Percentiles rank a stretch among this genome's conserved stretches.
These are phyloP conservation scores for Varanus komodoensis DNA, from an alignment of 2,113 vertebrate genomes.

Conservation along the genomic window DNA sequence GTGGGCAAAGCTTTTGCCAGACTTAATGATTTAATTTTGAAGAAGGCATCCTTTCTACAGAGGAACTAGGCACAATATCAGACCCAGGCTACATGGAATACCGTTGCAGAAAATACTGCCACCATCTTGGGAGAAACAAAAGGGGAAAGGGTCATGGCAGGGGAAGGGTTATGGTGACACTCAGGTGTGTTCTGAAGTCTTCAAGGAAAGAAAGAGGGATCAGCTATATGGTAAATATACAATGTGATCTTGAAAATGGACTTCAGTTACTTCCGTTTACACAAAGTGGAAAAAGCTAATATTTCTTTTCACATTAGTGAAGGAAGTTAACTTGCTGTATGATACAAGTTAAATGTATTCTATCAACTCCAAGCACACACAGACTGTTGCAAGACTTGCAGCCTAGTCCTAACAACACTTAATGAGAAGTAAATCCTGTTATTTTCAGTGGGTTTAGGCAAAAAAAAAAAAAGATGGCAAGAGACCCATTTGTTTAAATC, in stretches of 20 bases:
- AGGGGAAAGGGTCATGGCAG: conserved; percentile 77
- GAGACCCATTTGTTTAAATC: conserved; percentile 1
- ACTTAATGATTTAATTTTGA: conserved; percentile 71
- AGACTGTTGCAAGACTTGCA: conserved; percentile 73
- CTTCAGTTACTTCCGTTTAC: conserved; percentile 70
- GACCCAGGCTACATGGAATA: conserved; percentile 80
- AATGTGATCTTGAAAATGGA: conserved; percentile 73
- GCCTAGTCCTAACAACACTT: background rate
- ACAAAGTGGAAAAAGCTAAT: conserved; percentile 70
- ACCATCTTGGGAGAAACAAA: conserved; percentile 70
- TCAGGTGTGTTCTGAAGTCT: conserved; percentile 76
- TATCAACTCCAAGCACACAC: conserved; percentile 74
- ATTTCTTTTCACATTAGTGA: conserved; percentile 73
- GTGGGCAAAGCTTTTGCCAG: conserved; percentile 75
- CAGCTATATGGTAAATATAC: conserved; percentile 73
- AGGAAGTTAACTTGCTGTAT: conserved; percentile 75
- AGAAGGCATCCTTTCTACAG: conserved; percentile 81
- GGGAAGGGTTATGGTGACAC: conserved; percentile 78
- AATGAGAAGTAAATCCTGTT: conserved; percentile 4
- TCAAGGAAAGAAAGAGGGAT: conserved; percentile 77
- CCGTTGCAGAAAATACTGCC: conserved; percentile 78
- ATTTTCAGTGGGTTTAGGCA: background rate
- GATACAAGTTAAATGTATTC: conserved; percentile 76
- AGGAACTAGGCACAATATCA: conserved; percentile 83
- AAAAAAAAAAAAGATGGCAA: background rate